These are phyloP conservation scores for Ranitomeya imitator DNA, from an alignment of 2,113 vertebrate genomes.

Conservation along the genomic window DNA sequence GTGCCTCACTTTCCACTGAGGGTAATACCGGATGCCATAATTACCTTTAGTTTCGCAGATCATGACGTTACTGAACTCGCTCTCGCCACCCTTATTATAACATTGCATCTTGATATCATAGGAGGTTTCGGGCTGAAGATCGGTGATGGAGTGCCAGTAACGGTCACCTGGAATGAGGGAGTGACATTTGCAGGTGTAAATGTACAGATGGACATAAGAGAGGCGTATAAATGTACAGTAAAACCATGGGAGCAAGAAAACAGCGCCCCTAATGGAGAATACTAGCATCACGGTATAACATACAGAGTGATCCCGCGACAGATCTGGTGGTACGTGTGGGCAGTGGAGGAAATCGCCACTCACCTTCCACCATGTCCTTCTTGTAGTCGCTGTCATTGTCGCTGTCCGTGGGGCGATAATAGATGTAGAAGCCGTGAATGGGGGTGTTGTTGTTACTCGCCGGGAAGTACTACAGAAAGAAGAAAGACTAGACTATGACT, in stretches of 20 bases:
- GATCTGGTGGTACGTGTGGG: too few relatives aligned
- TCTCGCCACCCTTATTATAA: slow-evolving; percentile 95
- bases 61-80: slow-evolving; percentile 96
- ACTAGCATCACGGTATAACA: not conserved
- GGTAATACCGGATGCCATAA: not conserved
- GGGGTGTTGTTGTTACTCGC: slow-evolving; percentile 94
- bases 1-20: not conserved
- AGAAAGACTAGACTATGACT: not conserved
- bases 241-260: not conserved
- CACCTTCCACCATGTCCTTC: slow-evolving; percentile 94
- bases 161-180: slow-evolving; percentile 75
- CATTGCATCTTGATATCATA: slow-evolving; percentile 99
- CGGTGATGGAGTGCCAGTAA: slow-evolving; percentile 94
- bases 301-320: not conserved
- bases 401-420: slow-evolving; percentile 96
- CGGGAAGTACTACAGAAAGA: slow-evolving; percentile 81
- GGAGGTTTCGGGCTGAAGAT: slow-evolving; percentile 93
- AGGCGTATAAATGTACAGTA: not conserved
- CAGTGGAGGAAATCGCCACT: slow-evolving; percentile 25
- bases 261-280: not conserved
- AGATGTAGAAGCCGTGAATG: slow-evolving; percentile 98
- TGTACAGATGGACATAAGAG: not conserved
- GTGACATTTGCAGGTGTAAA: not conserved
- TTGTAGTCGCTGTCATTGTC: slow-evolving; percentile 98
- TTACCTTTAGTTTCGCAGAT: slow-evolving; percentile 97